Evolutionary conservation across 2,113 vertebrate genomes (phyloP).

Genomic region (Chionomys nivalis): DNA sequence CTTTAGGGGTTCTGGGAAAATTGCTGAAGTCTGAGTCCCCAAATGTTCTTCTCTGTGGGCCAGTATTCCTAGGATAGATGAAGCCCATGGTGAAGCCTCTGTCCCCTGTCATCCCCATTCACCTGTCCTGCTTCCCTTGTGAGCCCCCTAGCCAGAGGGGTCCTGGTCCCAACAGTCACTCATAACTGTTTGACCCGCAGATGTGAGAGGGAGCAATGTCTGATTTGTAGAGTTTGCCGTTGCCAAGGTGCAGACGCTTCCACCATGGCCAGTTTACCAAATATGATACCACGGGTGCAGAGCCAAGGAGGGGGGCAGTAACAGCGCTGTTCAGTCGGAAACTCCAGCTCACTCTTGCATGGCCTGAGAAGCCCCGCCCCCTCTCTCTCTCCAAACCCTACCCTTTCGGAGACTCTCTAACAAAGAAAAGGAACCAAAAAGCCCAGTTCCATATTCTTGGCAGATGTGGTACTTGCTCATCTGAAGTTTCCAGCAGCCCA

Average conservation of each 20-base stretch:
- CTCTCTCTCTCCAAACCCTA: too few relatives aligned
- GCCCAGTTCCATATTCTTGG: too few relatives aligned
- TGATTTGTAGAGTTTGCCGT: background rate
- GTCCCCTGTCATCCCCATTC: background rate
- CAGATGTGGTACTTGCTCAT: too few relatives aligned
- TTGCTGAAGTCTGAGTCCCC: background rate
- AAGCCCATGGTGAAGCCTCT: background rate
- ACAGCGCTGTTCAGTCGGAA: too few relatives aligned
- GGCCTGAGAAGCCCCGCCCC: too few relatives aligned
- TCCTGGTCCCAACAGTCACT: background rate
- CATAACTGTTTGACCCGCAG: background rate
- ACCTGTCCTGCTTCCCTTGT: background rate
- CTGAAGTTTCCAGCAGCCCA: too few relatives aligned
- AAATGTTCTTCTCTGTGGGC: constrained; percentile 3
- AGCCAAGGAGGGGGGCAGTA: background rate
- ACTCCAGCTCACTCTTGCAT: too few relatives aligned
- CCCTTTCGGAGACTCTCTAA: too few relatives aligned
- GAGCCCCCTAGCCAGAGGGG: background rate
- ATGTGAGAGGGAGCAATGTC: background rate
- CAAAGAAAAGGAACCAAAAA: too few relatives aligned
- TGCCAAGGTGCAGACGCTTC: background rate
- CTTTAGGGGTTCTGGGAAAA: background rate
- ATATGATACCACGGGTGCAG: background rate
- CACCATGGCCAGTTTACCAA: background rate
- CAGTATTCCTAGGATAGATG: background rate